Evolutionary conservation across 2,797 vertebrate species (phyloP), one percentile per base, ranked within the genome.

Genomic region (Rhincodon typus): DNA sequence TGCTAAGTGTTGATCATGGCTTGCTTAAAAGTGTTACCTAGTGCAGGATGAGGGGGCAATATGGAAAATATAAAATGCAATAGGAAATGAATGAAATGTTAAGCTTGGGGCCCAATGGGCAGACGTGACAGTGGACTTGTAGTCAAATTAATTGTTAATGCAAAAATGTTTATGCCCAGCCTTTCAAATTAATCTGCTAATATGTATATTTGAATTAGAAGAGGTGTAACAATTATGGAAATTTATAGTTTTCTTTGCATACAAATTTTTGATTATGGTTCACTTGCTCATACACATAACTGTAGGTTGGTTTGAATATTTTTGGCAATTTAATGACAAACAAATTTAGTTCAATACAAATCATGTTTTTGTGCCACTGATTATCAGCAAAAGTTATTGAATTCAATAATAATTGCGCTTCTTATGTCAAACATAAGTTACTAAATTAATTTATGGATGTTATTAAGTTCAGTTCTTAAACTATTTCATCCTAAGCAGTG

Each of bases 181-280:
- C n/a, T 69, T 69, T 69, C 62, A 67, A 93, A 91, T 42, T 23
- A 66, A 69, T 38, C n/a, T 67, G 66, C 12, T 93, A 46, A 46
- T 46, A 19, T 69, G 23, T 67, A 69, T 69, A 66, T 93, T 67
- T 42, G n/a, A 93, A 69, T 23, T 93, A 25, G 21, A 8, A 42
- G 66, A 93, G 66, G 38, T 67, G 62, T 21, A 93, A 42, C n/a
- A 42, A n/a, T 67, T 69, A 42, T 42, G 67, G 66, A 67, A 93
- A n/a, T 13, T 90, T 93, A 38, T 93, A 69, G 50, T 88, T 88
- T 88, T 57, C 50, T 69, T 93, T 30, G 12, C 66, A n/a, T 8
- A 66, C 42, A 10, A 91, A 93, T 93, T 23, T 93, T 66, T 42
- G n/a, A 93, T 93, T 69, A 93, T 42, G 66, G 62, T 93, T 93